phyloP scores from a whole-genome alignment of 2,113 vertebrate species.

The Charina bottae region DNA sequence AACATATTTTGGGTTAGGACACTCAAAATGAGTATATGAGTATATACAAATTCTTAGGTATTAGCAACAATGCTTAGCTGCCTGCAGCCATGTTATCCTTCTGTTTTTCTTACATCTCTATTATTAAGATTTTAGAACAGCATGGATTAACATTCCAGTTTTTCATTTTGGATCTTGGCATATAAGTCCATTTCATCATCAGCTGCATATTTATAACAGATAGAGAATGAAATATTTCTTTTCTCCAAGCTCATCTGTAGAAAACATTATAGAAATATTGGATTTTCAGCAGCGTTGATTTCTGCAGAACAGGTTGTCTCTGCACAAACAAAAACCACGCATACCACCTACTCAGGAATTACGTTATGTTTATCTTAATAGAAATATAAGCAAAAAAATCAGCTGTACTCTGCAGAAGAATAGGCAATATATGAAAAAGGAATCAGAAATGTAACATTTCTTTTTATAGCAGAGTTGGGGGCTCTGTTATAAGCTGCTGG shows the following conservation, averaged over 20 bases:
- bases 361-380: not conserved
- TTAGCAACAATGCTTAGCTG: not conserved
- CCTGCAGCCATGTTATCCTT: not conserved
- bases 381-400: not conserved
- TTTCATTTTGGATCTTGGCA: slow-evolving; percentile 7
- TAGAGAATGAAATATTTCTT: not conserved
- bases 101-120: slow-evolving; percentile 18
- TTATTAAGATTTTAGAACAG: slow-evolving; percentile 30
- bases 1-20: not conserved
- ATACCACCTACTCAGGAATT: not conserved
- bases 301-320: not conserved
- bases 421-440: not conserved
- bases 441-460: not conserved
- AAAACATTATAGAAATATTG: slow-evolving; percentile 19
- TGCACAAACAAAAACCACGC: not conserved
- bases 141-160: not conserved
- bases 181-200: not conserved
- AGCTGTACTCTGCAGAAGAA: slow-evolving; percentile 6
- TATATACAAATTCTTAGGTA: not conserved
- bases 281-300: not conserved
- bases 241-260: slow-evolving; percentile 29
- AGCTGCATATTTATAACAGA: slow-evolving; percentile 7
- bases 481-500: not conserved
- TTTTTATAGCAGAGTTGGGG: not conserved
- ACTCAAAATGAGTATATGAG: not conserved